Base-by-base conservation (phyloP, 2,113 vertebrate genomes). In the Murina feae region DNA sequence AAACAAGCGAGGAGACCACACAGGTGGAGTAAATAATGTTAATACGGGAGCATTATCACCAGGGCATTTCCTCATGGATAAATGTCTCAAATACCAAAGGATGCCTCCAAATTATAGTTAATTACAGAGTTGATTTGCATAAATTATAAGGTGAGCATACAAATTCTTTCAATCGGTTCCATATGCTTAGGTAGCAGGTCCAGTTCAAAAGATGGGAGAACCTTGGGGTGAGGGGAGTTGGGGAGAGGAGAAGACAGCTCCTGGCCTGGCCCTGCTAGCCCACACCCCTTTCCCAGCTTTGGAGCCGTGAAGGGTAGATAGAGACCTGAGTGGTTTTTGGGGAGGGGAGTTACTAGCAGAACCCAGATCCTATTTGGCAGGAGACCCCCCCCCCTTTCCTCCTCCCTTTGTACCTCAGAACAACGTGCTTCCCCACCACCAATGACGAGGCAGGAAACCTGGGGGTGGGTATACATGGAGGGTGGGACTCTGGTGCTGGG, bases 71-170 rank as follows among this genome's bases (percentile, higher is more conserved):
- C 98, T 98, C 88, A 65, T 95, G 97, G 97, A 97, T 83, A 98
- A 98, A 98, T 85, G 97, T 98, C 98, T 98, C 98, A 97, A 98
- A 98, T 98, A 98, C 98, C 91, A 95, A 98, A 98, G 98, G 80
- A 97, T 98, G 98, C 98, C 97, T 97, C 98, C 98, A 98, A 98
- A 99, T 99, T 98, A 98, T 96, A 96, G 98, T 98, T 99, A 98
- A 99, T 99, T 98, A 99, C 98, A 98, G 97, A 98, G 98, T 98
- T 96, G 92, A 98, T 98, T 98, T 98, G 98, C 98, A 98, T 98
- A 98, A 98, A 98, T 98, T 98, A 98, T 98, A 98, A 98, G 97
- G 98, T 96, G 95, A 98, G 98, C 98, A 97, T 98, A 98, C 98
- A 98, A 98, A 98, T 98, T 98, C 97, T 98, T 97, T 98, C 98